Evolutionary conservation across 1,140 invertebrate species (phyloP).

Genomic region (Aethina tumida): DNA sequence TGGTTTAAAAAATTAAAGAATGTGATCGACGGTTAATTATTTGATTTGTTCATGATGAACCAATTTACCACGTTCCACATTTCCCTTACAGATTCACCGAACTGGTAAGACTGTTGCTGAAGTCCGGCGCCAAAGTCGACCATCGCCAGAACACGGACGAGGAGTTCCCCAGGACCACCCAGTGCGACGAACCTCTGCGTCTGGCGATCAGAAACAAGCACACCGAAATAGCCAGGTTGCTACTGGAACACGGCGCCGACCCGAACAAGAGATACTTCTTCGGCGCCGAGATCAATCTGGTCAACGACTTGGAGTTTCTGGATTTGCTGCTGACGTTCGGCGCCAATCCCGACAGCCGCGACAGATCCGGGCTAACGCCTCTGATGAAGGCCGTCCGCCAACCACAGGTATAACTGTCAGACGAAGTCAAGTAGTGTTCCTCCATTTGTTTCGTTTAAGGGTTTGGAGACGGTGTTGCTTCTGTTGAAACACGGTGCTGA

Average conservation of each 20-base stretch:
- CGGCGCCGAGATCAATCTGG: conserved; percentile 80
- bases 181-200: conserved; percentile 72
- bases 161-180: conserved; percentile 57
- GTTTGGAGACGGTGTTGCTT: conserved; percentile 64
- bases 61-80: conserved; percentile 2
- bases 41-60: too few species aligned
- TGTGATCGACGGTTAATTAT: too few species aligned
- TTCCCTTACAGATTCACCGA: conserved; percentile 49
- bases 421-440: background rate
- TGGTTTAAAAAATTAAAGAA: too few species aligned
- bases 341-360: conserved; percentile 75
- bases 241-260: conserved; percentile 62
- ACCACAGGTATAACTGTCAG: conserved; percentile 47
- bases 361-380: conserved; percentile 72
- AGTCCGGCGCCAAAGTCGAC: conserved; percentile 70
- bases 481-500: conserved; percentile 71
- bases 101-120: conserved; percentile 62
- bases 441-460: conserved; percentile 38
- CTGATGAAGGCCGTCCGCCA: conserved; percentile 79
- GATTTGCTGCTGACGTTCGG: conserved; percentile 74
- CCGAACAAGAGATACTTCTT: conserved; percentile 79
- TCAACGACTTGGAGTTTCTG: conserved; percentile 72
- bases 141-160: conserved; percentile 60
- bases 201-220: conserved; percentile 80
- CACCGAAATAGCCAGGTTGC: conserved; percentile 57